These are phyloP conservation scores for Heterohyrax brucei DNA, from an alignment of 2,797 vertebrate species.

Conservation along the genomic window DNA sequence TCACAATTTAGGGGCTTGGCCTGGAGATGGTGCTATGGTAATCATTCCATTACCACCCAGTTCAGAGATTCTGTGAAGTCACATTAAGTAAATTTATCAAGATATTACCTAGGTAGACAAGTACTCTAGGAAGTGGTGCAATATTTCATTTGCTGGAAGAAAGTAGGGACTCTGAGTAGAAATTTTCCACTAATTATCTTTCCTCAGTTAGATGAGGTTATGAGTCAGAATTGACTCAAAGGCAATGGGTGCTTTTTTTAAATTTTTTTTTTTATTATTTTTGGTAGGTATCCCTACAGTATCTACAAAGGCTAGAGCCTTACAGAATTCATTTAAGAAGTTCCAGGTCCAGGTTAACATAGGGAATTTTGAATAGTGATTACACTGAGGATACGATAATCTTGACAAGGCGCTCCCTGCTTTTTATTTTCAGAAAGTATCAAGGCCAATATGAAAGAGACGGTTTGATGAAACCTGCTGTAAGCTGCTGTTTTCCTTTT, in stretches of 20 bases:
- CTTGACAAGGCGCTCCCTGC: constrained; percentile 14
- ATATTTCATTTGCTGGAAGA: constrained; percentile 39
- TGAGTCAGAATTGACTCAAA: no score
- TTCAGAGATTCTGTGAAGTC: constrained; percentile 7
- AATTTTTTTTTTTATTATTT: no score
- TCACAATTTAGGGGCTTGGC: constrained; percentile 11
- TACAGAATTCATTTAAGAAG: constrained; percentile 34
- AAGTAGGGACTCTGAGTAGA: neutral
- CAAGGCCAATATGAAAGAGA: constrained; percentile 7
- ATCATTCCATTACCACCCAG: constrained; percentile 39
- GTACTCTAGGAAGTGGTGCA: neutral
- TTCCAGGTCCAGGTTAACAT: constrained; percentile 28
- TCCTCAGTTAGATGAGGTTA: constrained; percentile 31
- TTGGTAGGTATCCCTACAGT: neutral
- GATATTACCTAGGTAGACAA: constrained; percentile 41
- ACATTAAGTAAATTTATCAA: constrained; percentile 62
- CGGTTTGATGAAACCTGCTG: constrained; percentile 46
- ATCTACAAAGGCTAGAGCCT: neutral
- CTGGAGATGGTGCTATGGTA: neutral
- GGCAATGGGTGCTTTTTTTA: neutral
- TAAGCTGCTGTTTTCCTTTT: constrained; percentile 29
- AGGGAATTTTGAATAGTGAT: constrained; percentile 58
- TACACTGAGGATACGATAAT: constrained; percentile 22
- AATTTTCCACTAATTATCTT: neutral
- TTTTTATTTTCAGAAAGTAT: constrained; percentile 67